phyloP scores from a whole-genome alignment of 2,113 vertebrate species.

The Pygoscelis antarcticus region DNA sequence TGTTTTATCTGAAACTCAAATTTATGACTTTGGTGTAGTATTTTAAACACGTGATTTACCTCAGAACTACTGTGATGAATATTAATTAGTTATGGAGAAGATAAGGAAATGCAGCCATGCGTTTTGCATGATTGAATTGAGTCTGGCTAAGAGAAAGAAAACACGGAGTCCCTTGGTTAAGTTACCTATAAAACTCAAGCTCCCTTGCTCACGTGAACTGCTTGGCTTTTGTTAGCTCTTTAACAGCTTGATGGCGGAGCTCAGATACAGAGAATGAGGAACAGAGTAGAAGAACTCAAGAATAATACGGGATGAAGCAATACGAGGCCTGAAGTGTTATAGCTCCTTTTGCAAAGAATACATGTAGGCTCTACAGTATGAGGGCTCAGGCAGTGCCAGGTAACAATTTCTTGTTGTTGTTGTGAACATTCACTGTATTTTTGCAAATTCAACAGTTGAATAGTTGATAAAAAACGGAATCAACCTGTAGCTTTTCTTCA shows the following conservation, averaged over 20 bases:
- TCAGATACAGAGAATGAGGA: background rate
- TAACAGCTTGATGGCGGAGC: background rate
- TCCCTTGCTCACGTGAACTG: background rate
- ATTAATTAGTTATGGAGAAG: background rate
- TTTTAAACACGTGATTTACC: background rate
- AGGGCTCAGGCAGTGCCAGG: background rate
- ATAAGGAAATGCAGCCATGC: background rate
- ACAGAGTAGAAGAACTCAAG: background rate
- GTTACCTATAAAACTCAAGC: background rate
- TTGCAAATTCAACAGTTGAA: background rate
- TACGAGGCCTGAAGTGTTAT: background rate
- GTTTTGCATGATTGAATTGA: fast-evolving
- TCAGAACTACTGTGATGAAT: background rate
- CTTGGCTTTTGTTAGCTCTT: background rate
- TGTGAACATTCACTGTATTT: background rate
- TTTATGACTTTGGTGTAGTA: background rate
- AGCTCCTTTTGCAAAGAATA: background rate
- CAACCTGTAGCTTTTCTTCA: background rate
- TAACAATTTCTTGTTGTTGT: background rate
- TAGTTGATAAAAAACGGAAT: background rate
- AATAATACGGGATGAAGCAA: fast-evolving
- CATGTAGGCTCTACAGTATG: fast-evolving
- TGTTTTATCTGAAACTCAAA: background rate
- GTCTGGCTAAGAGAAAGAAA: background rate
- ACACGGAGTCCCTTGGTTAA: background rate